Conservation (phyloP, 1,140 invertebrate species). For the Drosophila repletoides region DNA sequence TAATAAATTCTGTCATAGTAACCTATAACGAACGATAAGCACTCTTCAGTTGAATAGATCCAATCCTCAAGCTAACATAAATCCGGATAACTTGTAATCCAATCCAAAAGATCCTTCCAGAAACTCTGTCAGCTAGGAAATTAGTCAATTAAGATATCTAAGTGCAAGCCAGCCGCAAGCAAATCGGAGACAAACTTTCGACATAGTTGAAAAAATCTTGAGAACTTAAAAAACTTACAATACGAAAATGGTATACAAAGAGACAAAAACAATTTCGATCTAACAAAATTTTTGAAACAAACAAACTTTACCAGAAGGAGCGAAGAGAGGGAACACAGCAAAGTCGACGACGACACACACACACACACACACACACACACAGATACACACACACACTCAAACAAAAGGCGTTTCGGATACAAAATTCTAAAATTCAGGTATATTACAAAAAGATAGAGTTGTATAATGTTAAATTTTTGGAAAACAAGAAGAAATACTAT, state of each 20-base stretch:
- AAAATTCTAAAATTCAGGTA: constrained; percentile 83
- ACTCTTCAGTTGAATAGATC: constrained; percentile 5
- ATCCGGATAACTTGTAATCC: constrained; percentile 10
- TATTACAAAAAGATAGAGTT: constrained; percentile 76
- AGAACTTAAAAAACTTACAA: constrained; percentile 33
- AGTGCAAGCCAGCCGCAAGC: constrained; percentile 35
- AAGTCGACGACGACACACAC: constrained; percentile 17
- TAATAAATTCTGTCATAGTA: constrained; percentile 12
- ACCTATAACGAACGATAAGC: no score
- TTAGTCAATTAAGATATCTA: constrained; percentile 70
- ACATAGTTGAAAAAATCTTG: constrained; percentile 21
- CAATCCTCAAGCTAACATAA: constrained; percentile 1
- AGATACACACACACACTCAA: constrained; percentile 45
- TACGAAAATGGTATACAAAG: constrained; percentile 40
- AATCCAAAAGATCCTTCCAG: constrained; percentile 32
- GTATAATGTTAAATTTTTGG: constrained; percentile 78
- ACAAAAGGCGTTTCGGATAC: constrained; percentile 81
- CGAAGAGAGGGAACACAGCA: constrained; percentile 37
- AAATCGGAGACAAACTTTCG: constrained; percentile 20
- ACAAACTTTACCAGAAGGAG: constrained; percentile 16
- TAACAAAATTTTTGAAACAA: constrained; percentile 44
- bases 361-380: constrained; percentile 16
- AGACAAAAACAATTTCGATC: constrained; percentile 54
- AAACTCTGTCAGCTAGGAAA: constrained; percentile 42
- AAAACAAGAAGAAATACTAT: constrained; percentile 58